A percentile compares a stretch with the other conserved stretches of the same genome.
phyloP scores from a whole-genome alignment of 2,888 invertebrate species.

The Calameuta idolon region DNA sequence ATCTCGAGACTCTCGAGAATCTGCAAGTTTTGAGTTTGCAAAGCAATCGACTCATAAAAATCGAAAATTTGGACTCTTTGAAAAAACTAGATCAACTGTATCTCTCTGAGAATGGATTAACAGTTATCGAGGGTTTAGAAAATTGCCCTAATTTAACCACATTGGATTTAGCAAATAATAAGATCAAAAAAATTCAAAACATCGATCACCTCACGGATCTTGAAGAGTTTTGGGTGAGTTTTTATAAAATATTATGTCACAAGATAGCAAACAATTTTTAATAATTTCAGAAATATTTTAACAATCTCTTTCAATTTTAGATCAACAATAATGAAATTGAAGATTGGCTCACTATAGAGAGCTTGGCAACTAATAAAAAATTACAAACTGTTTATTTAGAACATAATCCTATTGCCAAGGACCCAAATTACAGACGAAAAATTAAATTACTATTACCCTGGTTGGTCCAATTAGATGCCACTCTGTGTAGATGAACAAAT shows the following conservation, averaged over 20 bases:
- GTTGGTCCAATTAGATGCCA: constrained; percentile 95
- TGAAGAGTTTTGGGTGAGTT: constrained; percentile 93
- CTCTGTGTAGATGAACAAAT: constrained; percentile 79
- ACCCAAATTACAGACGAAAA: constrained; percentile 91
- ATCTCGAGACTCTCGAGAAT: constrained; percentile 78
- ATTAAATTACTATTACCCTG: constrained; percentile 88
- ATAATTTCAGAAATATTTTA: constrained; percentile 15
- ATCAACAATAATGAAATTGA: constrained; percentile 90
- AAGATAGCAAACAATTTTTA: background rate
- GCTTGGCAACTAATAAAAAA: constrained; percentile 76
- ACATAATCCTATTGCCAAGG: constrained; percentile 87
- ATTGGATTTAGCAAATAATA: constrained; percentile 91
- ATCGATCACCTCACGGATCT: constrained; percentile 81
- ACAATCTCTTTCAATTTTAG: constrained; percentile 69
- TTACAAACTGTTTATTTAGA: constrained; percentile 92
- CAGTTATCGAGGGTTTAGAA: constrained; percentile 80
- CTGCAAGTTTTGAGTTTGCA: constrained; percentile 88
- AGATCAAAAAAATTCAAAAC: constrained; percentile 83
- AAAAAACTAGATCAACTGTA: constrained; percentile 87
- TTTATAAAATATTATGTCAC: constrained; percentile 3
- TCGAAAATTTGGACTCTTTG: constrained; percentile 86
- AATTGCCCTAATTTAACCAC: constrained; percentile 81
- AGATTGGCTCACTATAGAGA: constrained; percentile 87
- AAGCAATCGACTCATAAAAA: constrained; percentile 87
- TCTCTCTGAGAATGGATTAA: constrained; percentile 92